Evolutionary conservation across 2,797 vertebrate species (phyloP).

Genomic region (Tolypeutes matacus): DNA sequence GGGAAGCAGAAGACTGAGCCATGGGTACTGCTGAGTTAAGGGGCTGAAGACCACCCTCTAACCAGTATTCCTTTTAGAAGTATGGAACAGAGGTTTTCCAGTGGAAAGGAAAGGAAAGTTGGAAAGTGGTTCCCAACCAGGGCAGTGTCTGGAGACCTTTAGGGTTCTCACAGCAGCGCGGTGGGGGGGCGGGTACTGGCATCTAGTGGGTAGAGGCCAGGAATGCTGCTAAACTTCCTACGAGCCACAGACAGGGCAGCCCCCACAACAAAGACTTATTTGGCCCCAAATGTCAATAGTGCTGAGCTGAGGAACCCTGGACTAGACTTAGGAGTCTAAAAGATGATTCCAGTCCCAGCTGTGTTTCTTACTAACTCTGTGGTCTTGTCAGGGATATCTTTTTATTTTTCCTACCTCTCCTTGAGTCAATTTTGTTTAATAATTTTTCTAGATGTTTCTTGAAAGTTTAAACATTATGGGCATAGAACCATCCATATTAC

Average conservation of each 20-base stretch:
- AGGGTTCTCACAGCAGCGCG: background rate
- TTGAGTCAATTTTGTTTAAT: constrained; percentile 57
- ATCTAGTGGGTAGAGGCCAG: background rate
- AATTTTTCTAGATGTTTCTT: constrained; percentile 22
- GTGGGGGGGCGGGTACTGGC: background rate
- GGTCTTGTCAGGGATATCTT: background rate
- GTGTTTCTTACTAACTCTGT: background rate
- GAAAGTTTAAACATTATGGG: background rate
- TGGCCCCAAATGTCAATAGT: background rate
- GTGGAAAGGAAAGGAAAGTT: background rate
- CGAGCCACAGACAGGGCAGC: background rate
- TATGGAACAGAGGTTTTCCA: background rate
- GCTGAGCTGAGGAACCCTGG: background rate
- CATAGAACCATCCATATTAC: background rate
- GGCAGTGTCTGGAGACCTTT: background rate
- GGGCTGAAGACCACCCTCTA: background rate
- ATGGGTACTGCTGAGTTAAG: background rate
- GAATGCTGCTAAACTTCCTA: background rate
- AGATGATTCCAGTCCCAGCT: background rate
- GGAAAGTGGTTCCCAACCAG: background rate
- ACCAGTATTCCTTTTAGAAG: background rate
- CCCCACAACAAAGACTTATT: background rate
- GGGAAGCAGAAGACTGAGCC: background rate
- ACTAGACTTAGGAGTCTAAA: background rate
- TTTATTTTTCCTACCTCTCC: background rate